Conservation (phyloP, 1,140 invertebrate genomes). For the Drosophila fuyamai region DNA sequence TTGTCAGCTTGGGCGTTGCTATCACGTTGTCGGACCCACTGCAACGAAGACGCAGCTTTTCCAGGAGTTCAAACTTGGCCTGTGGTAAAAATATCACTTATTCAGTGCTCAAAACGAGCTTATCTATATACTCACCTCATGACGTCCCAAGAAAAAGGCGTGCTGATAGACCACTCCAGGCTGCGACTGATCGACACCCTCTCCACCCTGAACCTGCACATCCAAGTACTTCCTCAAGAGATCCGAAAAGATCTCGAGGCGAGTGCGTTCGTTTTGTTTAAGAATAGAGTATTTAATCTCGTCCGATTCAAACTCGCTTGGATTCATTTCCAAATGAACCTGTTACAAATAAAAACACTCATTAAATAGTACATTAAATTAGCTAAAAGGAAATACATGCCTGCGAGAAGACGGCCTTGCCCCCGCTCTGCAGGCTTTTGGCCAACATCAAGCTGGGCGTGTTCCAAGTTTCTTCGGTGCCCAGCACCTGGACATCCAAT, state of each 20-base stretch:
- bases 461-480: slow-evolving; percentile 93
- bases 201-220: slow-evolving; percentile 86
- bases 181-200: neutral
- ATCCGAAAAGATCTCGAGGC: slow-evolving; percentile 92
- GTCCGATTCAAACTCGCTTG: slow-evolving; percentile 87
- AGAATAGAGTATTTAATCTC: slow-evolving; percentile 88
- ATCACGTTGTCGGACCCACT: slow-evolving; percentile 86
- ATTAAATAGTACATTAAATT: neutral
- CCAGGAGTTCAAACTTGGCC: slow-evolving; percentile 88
- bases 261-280: slow-evolving; percentile 87
- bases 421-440: slow-evolving; percentile 87
- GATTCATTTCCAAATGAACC: slow-evolving; percentile 89
- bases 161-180: slow-evolving; percentile 86
- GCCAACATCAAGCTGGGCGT: slow-evolving; percentile 92
- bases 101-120: neutral
- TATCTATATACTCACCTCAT: slow-evolving; percentile 87
- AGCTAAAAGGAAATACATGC: slow-evolving; percentile 75
- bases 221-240: slow-evolving; percentile 89
- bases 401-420: slow-evolving; percentile 93
- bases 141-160: slow-evolving; percentile 91
- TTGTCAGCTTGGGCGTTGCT: slow-evolving; percentile 86
- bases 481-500: slow-evolving; percentile 90
- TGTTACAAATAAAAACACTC: slow-evolving; percentile 44
- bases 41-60: slow-evolving; percentile 86
- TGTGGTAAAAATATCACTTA: slow-evolving; percentile 40